phyloP scores from a whole-genome alignment of 35 echinoderm and acorn worm genomes.

The Apostichopus parvimensis region DNA sequence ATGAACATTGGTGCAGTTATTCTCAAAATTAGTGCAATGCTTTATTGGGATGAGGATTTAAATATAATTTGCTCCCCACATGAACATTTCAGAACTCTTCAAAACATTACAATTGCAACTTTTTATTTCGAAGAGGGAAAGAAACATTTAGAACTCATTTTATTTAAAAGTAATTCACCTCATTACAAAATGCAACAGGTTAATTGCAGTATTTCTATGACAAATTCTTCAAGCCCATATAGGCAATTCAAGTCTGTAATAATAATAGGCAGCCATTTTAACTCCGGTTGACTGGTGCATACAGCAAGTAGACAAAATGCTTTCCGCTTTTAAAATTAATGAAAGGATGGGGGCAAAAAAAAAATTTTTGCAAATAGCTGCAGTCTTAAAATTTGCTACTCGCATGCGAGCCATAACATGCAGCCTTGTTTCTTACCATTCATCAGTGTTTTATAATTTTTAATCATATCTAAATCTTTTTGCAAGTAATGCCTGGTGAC shows the following conservation, averaged over 20 bases:
- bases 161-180: too few relatives aligned
- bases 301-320: background rate
- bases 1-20: too few relatives aligned
- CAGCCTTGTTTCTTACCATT: background rate
- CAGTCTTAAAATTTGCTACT: background rate
- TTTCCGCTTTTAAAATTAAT: background rate
- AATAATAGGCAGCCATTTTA: background rate
- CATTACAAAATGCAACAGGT: too few relatives aligned
- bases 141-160: too few relatives aligned
- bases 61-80: too few relatives aligned
- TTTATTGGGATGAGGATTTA: too few relatives aligned
- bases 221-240: background rate
- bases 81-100: too few relatives aligned
- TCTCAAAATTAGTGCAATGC: too few relatives aligned
- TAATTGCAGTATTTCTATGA: too few relatives aligned
- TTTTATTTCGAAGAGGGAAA: too few relatives aligned
- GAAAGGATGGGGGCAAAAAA: background rate
- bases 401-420: slow-evolving; percentile 9
- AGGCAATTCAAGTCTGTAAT: background rate
- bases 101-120: too few relatives aligned
- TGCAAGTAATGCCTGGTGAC: slow-evolving; percentile 4
- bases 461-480: slow-evolving; percentile 1
- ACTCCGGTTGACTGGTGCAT: background rate
- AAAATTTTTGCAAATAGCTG: background rate
- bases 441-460: background rate